These are phyloP conservation scores for Charina bottae DNA, from an alignment of 2,113 vertebrate genomes.

Conservation along the genomic window DNA sequence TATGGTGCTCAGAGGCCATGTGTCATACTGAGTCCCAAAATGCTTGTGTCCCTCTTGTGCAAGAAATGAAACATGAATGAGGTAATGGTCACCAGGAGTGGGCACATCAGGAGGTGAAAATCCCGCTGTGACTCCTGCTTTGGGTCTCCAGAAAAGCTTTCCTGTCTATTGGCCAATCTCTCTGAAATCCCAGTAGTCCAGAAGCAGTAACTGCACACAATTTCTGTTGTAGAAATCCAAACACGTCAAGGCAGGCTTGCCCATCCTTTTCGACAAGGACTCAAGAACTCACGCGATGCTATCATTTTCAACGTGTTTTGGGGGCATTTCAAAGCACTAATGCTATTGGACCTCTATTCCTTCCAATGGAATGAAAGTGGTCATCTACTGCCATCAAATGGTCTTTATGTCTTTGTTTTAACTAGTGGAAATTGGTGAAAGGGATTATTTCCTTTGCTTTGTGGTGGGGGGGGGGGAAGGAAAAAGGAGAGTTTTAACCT, in stretches of 20 bases:
- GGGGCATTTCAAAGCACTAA: too few species aligned
- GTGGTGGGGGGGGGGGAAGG: not conserved
- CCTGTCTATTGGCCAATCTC: not conserved
- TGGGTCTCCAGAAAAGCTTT: not conserved
- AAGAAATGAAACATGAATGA: not conserved
- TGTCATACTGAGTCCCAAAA: not conserved
- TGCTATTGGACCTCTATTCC: not conserved
- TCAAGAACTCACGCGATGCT: not conserved
- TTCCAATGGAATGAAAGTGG: not conserved
- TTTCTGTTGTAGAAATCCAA: not conserved
- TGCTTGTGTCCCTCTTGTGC: not conserved
- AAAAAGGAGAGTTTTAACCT: not conserved
- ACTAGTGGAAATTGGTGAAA: not conserved
- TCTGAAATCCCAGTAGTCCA: not conserved
- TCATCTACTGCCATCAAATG: not conserved
- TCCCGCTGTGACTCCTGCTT: not conserved
- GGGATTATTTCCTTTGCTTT: not conserved
- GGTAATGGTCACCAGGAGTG: not conserved
- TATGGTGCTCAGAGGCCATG: not conserved
- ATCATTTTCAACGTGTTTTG: not conserved
- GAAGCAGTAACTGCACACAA: not conserved
- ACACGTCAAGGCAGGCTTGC: not conserved
- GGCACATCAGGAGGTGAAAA: not conserved
- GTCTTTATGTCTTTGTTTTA: not conserved
- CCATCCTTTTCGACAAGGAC: not conserved